phyloP scores from a whole-genome alignment of 2,113 vertebrate species.

The Ciconia maguari region DNA sequence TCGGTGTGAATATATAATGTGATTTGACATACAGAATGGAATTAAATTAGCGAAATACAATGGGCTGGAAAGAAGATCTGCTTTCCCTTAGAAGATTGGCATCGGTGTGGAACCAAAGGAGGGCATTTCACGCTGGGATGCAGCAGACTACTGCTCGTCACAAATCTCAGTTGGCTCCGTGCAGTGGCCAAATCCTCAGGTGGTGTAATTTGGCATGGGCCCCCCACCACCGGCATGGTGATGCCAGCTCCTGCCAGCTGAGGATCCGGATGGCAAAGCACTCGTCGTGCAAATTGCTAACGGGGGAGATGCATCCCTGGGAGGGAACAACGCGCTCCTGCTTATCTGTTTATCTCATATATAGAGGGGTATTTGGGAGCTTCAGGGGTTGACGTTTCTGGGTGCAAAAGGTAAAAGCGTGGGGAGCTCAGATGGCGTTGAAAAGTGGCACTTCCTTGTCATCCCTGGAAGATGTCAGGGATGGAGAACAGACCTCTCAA shows the following conservation, averaged over 20 bases:
- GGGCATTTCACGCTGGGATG: not conserved
- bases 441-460: accelerated
- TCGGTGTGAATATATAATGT: slow-evolving; percentile 3
- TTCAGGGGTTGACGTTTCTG: not conserved
- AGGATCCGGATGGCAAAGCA: accelerated
- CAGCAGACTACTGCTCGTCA: not conserved
- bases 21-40: slow-evolving; percentile 48
- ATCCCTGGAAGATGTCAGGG: not conserved
- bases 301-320: accelerated
- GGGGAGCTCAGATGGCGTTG: not conserved
- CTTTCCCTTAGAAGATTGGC: not conserved
- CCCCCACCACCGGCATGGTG: accelerated
- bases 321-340: not conserved
- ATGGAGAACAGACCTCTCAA: not conserved
- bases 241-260: not conserved
- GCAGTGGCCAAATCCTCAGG: not conserved
- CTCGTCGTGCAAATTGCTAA: accelerated
- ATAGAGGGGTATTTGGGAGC: not conserved
- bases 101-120: not conserved
- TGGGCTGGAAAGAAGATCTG: slow-evolving; percentile 46
- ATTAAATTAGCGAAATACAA: slow-evolving; percentile 52
- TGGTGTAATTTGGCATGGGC: not conserved
- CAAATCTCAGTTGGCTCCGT: not conserved
- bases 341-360: accelerated
- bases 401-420: not conserved